A percentile compares a stretch with the other conserved stretches of the same genome.
Evolutionary conservation across 92 coral and sea anemone species (phyloP).

Genomic region (Zoanthus sansibaricus): DNA sequence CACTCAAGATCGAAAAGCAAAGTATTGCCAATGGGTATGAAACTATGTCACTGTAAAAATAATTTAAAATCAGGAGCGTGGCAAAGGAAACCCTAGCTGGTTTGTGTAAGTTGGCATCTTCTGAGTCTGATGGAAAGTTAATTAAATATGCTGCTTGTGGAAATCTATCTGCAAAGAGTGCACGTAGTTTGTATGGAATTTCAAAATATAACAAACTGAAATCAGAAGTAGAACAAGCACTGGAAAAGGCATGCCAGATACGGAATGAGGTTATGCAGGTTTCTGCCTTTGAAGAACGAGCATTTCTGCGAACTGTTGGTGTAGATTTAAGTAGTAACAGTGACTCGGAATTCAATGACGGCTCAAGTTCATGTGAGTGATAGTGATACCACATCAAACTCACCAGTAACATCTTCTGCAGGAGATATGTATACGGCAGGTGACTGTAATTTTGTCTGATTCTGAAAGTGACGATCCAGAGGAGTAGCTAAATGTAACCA

Average conservation of each 20-base stretch:
- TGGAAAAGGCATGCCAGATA: constrained; percentile 38
- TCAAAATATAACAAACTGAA: constrained; percentile 45
- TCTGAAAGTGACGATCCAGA: neutral
- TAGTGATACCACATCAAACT: neutral
- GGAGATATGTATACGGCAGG: neutral
- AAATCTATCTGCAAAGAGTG: constrained; percentile 43
- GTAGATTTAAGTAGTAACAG: constrained; percentile 56
- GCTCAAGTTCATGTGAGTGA: constrained; percentile 60
- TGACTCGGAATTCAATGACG: constrained; percentile 50
- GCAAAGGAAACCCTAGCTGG: constrained; percentile 53
- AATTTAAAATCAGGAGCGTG: constrained; percentile 45
- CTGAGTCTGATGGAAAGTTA: constrained; percentile 62
- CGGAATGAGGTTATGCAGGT: constrained; percentile 51
- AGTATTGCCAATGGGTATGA: constrained; percentile 24
- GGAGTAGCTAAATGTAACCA: too few relatives aligned
- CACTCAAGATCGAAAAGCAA: constrained; percentile 26
- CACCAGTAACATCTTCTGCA: neutral
- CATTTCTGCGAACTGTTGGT: constrained; percentile 57
- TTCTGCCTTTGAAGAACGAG: constrained; percentile 57
- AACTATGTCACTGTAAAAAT: constrained; percentile 25
- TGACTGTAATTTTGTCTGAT: too few relatives aligned
- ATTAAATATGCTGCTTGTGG: too few relatives aligned
- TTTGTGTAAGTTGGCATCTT: constrained; percentile 60
- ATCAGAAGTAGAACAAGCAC: constrained; percentile 34
- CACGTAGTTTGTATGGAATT: constrained; percentile 38